Evolutionary conservation across 2,888 invertebrate species (phyloP).

Genomic region (Patella depressa): DNA sequence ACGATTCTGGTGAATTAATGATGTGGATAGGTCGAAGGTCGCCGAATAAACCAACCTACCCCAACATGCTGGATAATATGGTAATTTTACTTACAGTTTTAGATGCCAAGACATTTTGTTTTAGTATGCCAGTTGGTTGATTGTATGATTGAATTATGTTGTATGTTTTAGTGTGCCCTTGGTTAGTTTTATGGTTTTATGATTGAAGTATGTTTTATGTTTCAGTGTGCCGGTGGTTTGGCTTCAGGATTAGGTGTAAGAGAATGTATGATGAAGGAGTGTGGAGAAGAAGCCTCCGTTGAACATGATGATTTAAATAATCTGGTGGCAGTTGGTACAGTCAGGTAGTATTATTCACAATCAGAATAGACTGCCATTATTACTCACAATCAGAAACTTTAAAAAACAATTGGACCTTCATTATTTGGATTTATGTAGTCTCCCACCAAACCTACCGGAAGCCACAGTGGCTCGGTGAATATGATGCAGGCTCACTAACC

Average conservation of each 20-base stretch:
- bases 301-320: slow-evolving; percentile 83
- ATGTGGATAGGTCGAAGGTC: slow-evolving; percentile 94
- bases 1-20: slow-evolving; percentile 87
- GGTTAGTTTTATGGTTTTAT: no score
- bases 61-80: slow-evolving; percentile 96
- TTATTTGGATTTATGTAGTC: no score
- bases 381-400: no score
- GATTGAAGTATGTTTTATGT: no score
- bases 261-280: slow-evolving; percentile 93
- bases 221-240: slow-evolving; percentile 79
- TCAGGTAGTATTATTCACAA: slow-evolving; percentile 77
- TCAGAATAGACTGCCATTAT: background rate
- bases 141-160: no score
- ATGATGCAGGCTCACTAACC: no score
- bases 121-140: no score
- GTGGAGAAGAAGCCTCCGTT: slow-evolving; percentile 93
- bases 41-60: slow-evolving; percentile 94
- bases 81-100: slow-evolving; percentile 70
- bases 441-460: no score
- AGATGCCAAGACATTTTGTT: no score
- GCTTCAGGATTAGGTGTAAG: slow-evolving; percentile 89
- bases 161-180: no score
- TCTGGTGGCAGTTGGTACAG: slow-evolving; percentile 83
- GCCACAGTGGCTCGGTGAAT: no score
- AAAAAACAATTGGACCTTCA: no score